Evolutionary conservation across 2,797 vertebrate species (phyloP).

Genomic region (Notamacropus eugenii): DNA sequence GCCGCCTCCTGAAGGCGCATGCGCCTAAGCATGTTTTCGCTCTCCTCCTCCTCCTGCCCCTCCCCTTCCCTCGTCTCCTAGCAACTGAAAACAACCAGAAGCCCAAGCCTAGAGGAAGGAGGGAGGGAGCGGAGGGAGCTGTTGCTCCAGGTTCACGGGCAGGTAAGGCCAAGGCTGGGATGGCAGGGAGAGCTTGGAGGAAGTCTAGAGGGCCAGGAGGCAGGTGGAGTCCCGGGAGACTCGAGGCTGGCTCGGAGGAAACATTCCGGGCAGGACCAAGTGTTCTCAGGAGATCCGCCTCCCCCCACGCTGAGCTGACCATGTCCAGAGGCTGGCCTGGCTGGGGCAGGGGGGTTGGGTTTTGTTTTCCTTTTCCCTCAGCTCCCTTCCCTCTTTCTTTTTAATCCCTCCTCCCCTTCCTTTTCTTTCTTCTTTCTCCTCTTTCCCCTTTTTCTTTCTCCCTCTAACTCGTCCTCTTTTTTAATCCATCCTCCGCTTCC

Average conservation of each 20-base stretch:
- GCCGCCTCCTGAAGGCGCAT: not conserved
- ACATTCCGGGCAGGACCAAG: not conserved
- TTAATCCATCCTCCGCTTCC: too few species aligned
- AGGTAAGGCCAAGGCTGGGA: not conserved
- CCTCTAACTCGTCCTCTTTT: too few species aligned
- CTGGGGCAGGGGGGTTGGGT: not conserved
- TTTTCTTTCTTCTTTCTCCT: not conserved
- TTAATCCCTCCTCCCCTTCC: not conserved
- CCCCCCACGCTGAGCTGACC: not conserved
- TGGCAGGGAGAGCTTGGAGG: not conserved
- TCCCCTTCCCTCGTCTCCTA: not conserved
- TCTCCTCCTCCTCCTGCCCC: not conserved
- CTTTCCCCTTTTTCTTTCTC: too few species aligned
- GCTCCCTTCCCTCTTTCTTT: not conserved
- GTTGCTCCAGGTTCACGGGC: accelerated
- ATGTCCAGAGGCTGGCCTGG: not conserved
- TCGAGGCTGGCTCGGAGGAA: not conserved
- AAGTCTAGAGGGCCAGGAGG: not conserved
- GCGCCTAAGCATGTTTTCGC: not conserved
- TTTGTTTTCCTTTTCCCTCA: not conserved
- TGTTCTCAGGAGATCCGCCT: not conserved
- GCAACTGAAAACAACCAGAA: not conserved
- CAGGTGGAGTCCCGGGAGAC: not conserved
- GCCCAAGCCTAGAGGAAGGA: accelerated
- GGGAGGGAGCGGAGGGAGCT: not conserved